Percentiles rank a stretch among this genome's conserved stretches.
phyloP scores from a whole-genome alignment of 1,140 invertebrate genomes.

The Cyclina sinensis region DNA sequence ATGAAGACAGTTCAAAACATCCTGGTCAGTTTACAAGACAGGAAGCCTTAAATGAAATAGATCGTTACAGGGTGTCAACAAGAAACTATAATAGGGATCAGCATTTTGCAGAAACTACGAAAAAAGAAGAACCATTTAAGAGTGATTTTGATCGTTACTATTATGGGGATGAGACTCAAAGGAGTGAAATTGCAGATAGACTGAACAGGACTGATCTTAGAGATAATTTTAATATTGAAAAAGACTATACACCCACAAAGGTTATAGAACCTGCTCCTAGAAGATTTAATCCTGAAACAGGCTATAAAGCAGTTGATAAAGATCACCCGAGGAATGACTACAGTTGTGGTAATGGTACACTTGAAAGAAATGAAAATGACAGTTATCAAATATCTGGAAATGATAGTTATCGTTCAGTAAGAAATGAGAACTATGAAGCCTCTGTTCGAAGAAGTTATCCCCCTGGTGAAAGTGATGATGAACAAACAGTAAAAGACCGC shows the following conservation, averaged over 20 bases:
- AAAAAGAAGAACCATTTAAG: conserved; percentile 20
- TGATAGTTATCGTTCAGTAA: too few relatives aligned
- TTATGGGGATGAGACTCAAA: conserved; percentile 5
- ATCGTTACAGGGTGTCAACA: conserved; percentile 13
- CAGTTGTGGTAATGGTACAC: background rate
- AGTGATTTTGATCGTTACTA: conserved; percentile 50
- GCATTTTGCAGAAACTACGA: background rate
- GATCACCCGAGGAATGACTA: background rate
- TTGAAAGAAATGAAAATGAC: background rate
- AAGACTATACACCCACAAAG: background rate
- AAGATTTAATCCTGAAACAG: background rate
- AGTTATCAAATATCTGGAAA: background rate
- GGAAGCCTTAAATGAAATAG: conserved; percentile 46
- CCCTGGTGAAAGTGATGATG: background rate
- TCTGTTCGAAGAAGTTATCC: background rate
- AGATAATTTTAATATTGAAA: conserved; percentile 1
- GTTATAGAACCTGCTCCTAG: background rate
- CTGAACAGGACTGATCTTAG: background rate
- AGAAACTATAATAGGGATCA: background rate
- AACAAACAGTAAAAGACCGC: background rate
- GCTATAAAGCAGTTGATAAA: background rate
- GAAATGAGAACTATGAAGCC: too few relatives aligned
- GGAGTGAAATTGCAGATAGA: conserved; percentile 15
- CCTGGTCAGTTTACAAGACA: background rate
- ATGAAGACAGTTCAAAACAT: background rate